Base-by-base conservation (phyloP, 2,113 vertebrate species). In the Pseudorhombus dupliciocellatus region DNA sequence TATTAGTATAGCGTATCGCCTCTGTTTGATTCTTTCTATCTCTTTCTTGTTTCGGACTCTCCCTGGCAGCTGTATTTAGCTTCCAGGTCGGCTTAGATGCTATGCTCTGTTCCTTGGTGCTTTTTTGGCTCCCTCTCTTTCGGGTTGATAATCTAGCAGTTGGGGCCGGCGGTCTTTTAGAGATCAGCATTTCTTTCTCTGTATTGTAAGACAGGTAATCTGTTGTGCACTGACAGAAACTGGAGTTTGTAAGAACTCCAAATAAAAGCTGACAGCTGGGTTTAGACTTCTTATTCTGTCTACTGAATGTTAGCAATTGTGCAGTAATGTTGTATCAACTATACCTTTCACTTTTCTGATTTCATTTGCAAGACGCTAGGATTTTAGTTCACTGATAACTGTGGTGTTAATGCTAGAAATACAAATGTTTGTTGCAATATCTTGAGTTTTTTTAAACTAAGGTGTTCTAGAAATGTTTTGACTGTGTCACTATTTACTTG, bases 261-360 rank as follows among this genome's bases (percentile, higher is more conserved):
- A 40, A 5, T 87, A 11, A 85, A 94, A 89, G 74, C 89, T 84
- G 92, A 93, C 94, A 88, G 86, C 60, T 82, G 85, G 85, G 90
- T 92, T 93, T 91, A 92, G 93, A 93, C 89, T 91, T 88, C 79
- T 90, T 90, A 89, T 86, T 91, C 82, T 91, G 91, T 94, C 93
- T 91, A 90, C 91, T 91, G 92, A 94, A 93, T 91, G 91, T 93
- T 95, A 96, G 96, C 92, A 92, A 95, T 94, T 94, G 93, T 94
- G 94, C 94, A 93, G 96, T 97, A 96, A 95, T 89, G 96, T 96
- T 96, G 96, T 96, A 97, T 97, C 96, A 97, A 97, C 96, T 96
- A 92, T 93, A 94, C 93, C 94, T 77, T 94, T 91, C 93, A 94
- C 81, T 87, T 91, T 93, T 87, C 87, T 89, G 87, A 93, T 93